Evolutionary conservation across 1,140 invertebrate genomes (phyloP).

Genomic region (Drosophila equinoxialis): DNA sequence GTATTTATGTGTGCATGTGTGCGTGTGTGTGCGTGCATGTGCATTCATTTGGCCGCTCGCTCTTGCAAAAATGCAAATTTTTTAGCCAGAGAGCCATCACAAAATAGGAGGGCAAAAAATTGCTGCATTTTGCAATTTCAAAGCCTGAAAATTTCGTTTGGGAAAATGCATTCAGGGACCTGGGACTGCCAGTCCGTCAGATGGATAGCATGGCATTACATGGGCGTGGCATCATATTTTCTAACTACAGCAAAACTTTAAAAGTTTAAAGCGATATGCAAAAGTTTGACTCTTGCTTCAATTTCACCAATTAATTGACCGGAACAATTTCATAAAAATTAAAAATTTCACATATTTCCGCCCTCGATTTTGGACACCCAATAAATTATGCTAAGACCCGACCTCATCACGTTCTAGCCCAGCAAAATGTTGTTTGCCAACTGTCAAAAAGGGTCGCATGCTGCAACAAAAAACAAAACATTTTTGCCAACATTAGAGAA

Average conservation of each 20-base stretch:
- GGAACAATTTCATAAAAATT: constrained; percentile 80
- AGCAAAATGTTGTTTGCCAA: constrained; percentile 23
- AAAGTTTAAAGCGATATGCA: constrained; percentile 5
- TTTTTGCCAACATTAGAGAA: constrained; percentile 39
- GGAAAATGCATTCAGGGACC: constrained; percentile 69
- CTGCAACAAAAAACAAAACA: constrained; percentile 12
- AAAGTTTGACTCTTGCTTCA: constrained; percentile 20
- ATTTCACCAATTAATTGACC: constrained; percentile 78
- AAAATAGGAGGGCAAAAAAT: constrained; percentile 68
- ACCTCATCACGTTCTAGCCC: constrained; percentile 50
- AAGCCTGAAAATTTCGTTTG: constrained; percentile 76
- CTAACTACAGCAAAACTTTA: constrained; percentile 56
- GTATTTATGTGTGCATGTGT: constrained; percentile 31
- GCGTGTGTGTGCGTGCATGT: constrained; percentile 43
- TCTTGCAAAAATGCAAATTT: constrained; percentile 76
- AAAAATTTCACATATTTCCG: constrained; percentile 37
- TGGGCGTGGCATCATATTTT: constrained; percentile 13
- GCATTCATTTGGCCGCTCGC: constrained; percentile 57
- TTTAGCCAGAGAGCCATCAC: constrained; percentile 61
- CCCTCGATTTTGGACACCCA: constrained; percentile 37
- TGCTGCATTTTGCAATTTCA: constrained; percentile 76
- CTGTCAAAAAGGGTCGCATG: constrained; percentile 60
- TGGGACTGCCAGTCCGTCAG: constrained; percentile 23
- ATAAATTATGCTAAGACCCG: constrained; percentile 67
- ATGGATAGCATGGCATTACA: constrained; percentile 70